Conservation (phyloP, 2,797 vertebrate genomes). For the Tenualosa thibaudeaui region DNA sequence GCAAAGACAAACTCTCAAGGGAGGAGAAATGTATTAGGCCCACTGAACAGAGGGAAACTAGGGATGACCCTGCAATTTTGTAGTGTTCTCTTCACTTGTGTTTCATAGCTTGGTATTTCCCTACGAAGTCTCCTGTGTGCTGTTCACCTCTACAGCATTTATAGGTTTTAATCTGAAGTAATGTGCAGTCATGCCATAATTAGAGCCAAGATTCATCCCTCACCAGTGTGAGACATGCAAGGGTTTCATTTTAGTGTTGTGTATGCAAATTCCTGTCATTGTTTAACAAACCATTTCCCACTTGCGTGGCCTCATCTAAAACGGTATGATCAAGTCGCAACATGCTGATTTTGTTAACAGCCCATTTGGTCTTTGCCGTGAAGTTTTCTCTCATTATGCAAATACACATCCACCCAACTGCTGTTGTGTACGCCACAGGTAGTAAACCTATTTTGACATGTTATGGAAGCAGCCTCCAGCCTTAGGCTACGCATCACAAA, state of each 20-base stretch:
- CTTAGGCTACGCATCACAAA: neutral
- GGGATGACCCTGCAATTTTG: neutral
- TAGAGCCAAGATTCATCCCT: neutral
- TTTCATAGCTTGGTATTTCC: neutral
- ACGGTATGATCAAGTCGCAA: neutral
- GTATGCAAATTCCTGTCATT: conserved; percentile 8
- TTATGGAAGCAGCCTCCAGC: neutral
- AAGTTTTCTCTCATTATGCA: conserved; percentile 3
- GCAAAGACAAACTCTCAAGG: neutral
- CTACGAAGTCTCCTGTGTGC: neutral
- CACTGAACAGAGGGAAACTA: neutral
- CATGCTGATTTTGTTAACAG: neutral
- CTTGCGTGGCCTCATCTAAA: neutral
- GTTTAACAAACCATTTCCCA: neutral
- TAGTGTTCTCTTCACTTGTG: neutral
- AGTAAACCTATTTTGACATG: neutral
- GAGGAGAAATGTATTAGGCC: neutral
- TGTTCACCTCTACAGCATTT: neutral
- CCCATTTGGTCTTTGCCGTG: neutral
- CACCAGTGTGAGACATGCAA: neutral
- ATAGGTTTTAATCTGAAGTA: neutral
- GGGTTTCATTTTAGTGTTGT: neutral
- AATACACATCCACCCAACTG: neutral
- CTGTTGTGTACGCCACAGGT: neutral
- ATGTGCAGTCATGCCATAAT: neutral